Evolutionary conservation across 2,888 invertebrate genomes (phyloP), one percentile per base, ranked within the genome.

Genomic region (Mechanitis mazaeus): DNA sequence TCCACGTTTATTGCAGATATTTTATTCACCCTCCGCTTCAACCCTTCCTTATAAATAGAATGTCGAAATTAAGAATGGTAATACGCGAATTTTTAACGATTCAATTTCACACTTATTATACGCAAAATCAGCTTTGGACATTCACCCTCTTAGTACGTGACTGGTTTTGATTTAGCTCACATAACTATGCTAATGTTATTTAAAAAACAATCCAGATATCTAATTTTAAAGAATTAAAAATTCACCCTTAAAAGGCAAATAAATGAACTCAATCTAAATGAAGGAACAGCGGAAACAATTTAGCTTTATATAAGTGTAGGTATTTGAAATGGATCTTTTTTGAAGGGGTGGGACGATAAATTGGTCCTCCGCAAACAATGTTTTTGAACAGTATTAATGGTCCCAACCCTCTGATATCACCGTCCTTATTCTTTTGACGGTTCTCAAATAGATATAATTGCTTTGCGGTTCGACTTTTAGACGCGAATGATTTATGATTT

Each of bases 381-480:
- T 84, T 82, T 82, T 79, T 83, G 86, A 86, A 77, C 80, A 80
- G 76, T 87, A 86, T 86, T 85, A 86, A 85, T 85, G 82, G 79
- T 74, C 68, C 75, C 72, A 55, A 57, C 64, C 66, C 62, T 60
- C 72, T 69, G 79, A 80, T 82, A 82, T 78, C 80, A 78, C 80
- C 79, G 68, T 83, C 65, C 79, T 79, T 77, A 78, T 78, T 81
- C 81, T 79, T 78, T 77, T 77, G 79, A 81, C 75, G 78, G 74
- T 64, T 69, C 63, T 64, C 62, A 64, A 66, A 66, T 66, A 66
- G 59, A 67, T 61, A 65, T 68, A 65, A 68, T 67, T 65, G 67
- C 62, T 61, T 38, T 55, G 54, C 45, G 63, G 33, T 38, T 38
- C 56, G 54, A 46, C 53, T 55, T 62, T 60, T 35, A 50, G 50